Percentiles rank a stretch among this genome's conserved stretches.
Evolutionary conservation across 1,140 invertebrate genomes (phyloP).

Genomic region (Drosophila murphyi): DNA sequence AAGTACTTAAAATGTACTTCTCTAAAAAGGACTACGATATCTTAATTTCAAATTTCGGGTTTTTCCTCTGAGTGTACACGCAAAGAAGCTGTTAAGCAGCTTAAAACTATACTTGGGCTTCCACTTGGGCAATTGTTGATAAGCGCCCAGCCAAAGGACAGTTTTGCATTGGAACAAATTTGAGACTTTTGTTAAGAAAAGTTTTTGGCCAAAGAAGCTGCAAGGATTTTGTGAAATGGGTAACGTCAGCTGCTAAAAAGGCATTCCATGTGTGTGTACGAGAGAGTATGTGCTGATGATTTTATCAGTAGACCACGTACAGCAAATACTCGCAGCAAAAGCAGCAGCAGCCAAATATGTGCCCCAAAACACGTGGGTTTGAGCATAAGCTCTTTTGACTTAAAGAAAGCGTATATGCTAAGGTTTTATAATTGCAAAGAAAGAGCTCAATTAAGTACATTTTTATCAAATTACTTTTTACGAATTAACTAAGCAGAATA

Average conservation of each 20-base stretch:
- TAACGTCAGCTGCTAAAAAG: constrained; percentile 27
- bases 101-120: constrained; percentile 75
- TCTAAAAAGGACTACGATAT: too few species aligned
- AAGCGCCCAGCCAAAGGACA: constrained; percentile 77
- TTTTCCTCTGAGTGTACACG: constrained; percentile 24
- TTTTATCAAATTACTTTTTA: not conserved
- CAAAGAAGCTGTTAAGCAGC: constrained; percentile 80
- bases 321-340: constrained; percentile 30
- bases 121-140: constrained; percentile 76
- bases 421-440: not conserved
- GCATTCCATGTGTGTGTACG: not conserved
- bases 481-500: too few species aligned
- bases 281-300: constrained; percentile 38
- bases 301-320: constrained; percentile 66
- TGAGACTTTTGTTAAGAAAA: constrained; percentile 75
- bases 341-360: constrained; percentile 40
- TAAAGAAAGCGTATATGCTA: not conserved
- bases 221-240: constrained; percentile 20
- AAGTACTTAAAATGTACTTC: too few species aligned
- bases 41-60: not conserved
- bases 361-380: constrained; percentile 23
- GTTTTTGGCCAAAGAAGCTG: constrained; percentile 46
- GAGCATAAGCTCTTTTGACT: not conserved
- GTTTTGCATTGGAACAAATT: constrained; percentile 81
- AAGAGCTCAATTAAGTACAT: not conserved